A percentile compares a stretch with the other conserved stretches of the same genome.
Evolutionary conservation across 1,140 invertebrate species (phyloP).

Genomic region (Pseudachorutes palmiensis): DNA sequence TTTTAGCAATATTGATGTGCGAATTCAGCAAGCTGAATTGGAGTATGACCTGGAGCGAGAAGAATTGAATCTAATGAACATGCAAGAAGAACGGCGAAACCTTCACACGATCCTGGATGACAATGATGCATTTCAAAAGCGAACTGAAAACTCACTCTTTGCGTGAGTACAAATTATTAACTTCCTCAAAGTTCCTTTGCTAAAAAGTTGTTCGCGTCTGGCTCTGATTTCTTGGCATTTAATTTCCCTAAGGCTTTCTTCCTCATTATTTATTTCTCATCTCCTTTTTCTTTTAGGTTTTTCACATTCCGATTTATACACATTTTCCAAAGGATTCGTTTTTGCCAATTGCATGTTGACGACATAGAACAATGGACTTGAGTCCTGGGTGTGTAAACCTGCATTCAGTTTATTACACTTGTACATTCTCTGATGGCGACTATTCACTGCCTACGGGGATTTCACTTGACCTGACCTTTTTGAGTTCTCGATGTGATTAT

Average conservation of each 20-base stretch:
- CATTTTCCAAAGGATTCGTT: too few relatives aligned
- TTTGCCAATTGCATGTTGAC: too few relatives aligned
- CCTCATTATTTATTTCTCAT: too few relatives aligned
- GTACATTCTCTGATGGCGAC: neutral
- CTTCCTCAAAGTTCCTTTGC: too few relatives aligned
- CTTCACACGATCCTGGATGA: slow-evolving; percentile 67
- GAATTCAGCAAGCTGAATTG: slow-evolving; percentile 79
- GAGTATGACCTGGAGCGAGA: slow-evolving; percentile 79
- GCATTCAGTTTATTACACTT: neutral
- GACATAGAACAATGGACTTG: neutral
- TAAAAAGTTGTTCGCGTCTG: too few relatives aligned
- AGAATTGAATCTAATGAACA: slow-evolving; percentile 71
- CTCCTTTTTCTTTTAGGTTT: too few relatives aligned
- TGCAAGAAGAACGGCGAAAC: slow-evolving; percentile 72
- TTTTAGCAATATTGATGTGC: slow-evolving; percentile 75
- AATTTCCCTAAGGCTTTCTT: too few relatives aligned
- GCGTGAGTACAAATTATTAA: too few relatives aligned
- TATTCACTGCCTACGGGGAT: neutral
- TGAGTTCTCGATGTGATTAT: too few relatives aligned
- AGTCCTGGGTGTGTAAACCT: neutral
- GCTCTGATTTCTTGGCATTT: too few relatives aligned
- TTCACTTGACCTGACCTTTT: too few relatives aligned
- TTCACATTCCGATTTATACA: too few relatives aligned
- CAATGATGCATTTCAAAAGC: slow-evolving; percentile 39
- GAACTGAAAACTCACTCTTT: slow-evolving; percentile 36